Evolutionary conservation across 2,888 invertebrate genomes (phyloP).

Genomic region (Pandemis corylana): DNA sequence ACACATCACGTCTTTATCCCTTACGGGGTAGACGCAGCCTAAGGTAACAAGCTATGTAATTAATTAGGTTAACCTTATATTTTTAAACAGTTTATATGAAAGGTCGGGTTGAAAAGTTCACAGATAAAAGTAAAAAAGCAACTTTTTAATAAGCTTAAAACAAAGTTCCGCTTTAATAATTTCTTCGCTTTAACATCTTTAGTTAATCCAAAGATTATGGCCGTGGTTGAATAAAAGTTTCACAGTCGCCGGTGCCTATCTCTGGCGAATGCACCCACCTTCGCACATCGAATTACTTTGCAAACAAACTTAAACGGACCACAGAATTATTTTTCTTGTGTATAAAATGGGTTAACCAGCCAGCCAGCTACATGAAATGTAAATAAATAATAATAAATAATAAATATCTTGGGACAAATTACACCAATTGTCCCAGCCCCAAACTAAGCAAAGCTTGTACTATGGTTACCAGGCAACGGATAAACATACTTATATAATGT

Average conservation of each 20-base stretch:
- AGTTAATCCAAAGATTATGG: slow-evolving; percentile 64
- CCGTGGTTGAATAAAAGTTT: slow-evolving; percentile 58
- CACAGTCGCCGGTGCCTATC: slow-evolving; percentile 49
- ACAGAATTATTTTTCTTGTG: slow-evolving; percentile 25
- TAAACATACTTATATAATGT: no score
- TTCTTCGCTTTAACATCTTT: slow-evolving; percentile 58
- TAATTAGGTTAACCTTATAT: neutral
- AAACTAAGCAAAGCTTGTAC: no score
- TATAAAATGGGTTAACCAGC: slow-evolving; percentile 3
- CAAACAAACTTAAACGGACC: slow-evolving; percentile 35
- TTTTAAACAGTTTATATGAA: slow-evolving; percentile 15
- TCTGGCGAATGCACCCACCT: slow-evolving; percentile 43
- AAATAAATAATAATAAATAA: no score
- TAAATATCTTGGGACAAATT: no score
- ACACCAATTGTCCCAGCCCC: no score
- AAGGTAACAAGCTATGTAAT: neutral
- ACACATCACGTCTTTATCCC: no score
- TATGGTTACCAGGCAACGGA: no score
- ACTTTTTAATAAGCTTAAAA: slow-evolving; percentile 59
- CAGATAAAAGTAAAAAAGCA: slow-evolving; percentile 48
- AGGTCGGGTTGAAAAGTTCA: slow-evolving; percentile 50
- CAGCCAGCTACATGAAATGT: slow-evolving; percentile 2
- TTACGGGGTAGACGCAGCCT: no score
- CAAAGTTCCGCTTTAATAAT: slow-evolving; percentile 63
- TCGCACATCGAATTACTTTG: slow-evolving; percentile 34